Base-by-base conservation (phyloP, 2,797 vertebrate genomes). In the Aeoliscus strigatus region DNA sequence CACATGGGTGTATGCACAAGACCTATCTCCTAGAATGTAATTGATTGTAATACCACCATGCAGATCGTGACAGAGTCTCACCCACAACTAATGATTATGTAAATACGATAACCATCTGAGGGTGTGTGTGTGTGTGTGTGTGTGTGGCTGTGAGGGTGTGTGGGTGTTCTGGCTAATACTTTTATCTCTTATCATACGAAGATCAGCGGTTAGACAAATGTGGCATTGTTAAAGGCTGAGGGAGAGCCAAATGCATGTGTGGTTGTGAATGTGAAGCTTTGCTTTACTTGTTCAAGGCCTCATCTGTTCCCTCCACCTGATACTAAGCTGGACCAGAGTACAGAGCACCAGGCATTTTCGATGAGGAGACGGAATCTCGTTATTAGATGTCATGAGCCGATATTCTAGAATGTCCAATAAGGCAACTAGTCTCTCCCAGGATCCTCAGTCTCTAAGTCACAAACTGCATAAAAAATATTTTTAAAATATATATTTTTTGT, bases 321-420 rank as follows among this genome's bases (percentile, higher is more conserved):
- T 62, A 68, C 70, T 61, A 55, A 51, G 53, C 53, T 28, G 66
- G 66, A 66, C 50, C 54, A 46, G 33, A 5, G 27, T 40, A 60
- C 45, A 32, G 31, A 53, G 47, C 38, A 43, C 27, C 31, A 43
- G 68, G 51, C 57, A 64, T 70, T 70, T 65, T 39, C 70, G 45
- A 75, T 52, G 54, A 75, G 53, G 42, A 29, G 59, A 67, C 45
- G 2, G 26, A 50, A 56, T 50, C 56, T 53, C 42, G 42, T 73
- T 73, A 79, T 78, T 76, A 81, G 70, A 81, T 76, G 74, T 79
- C 72, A 71, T 60, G 44, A 68, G 68, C 45, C 21, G 37, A 63
- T 72, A 68, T 51, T 77, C 77, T 80, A 65, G 69, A 79, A 75
- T 79, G 75, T 67, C 71, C 70, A 79, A 83, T 75, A 75, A 80